These are phyloP conservation scores for Thecophora atra DNA, from an alignment of 2,888 invertebrate species.

Conservation along the genomic window DNA sequence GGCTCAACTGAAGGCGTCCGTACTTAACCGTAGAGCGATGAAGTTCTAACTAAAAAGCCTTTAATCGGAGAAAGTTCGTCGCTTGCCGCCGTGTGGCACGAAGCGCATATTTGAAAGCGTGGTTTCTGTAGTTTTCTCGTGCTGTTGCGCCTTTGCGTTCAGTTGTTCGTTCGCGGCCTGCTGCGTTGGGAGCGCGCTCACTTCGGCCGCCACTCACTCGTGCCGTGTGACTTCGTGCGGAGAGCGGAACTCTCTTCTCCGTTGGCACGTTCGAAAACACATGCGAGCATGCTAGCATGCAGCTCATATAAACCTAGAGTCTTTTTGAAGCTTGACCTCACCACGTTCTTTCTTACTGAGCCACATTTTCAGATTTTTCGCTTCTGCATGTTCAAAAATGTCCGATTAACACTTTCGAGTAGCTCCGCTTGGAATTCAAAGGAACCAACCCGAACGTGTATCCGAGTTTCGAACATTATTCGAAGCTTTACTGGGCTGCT, in stretches of 20 bases:
- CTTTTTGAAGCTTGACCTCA: too few species aligned
- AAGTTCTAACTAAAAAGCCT: conserved; percentile 66
- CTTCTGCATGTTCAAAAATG: too few species aligned
- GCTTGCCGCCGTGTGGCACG: conserved; percentile 44
- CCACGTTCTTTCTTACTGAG: too few species aligned
- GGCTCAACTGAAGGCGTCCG: conserved; percentile 63
- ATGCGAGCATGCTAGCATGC: too few species aligned
- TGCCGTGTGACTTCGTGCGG: neutral
- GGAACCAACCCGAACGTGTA: too few species aligned
- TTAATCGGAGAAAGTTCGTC: conserved; percentile 54
- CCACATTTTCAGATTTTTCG: too few species aligned
- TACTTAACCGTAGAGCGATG: conserved; percentile 68
- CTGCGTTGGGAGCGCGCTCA: neutral
- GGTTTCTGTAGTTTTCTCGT: conserved; percentile 37
- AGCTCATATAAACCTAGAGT: too few species aligned
- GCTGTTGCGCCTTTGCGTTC: conserved; percentile 33
- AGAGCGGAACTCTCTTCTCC: neutral
- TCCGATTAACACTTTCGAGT: too few species aligned
- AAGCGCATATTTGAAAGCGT: conserved; percentile 30
- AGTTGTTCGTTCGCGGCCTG: conserved; percentile 36
- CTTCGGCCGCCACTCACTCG: conserved; percentile 38
- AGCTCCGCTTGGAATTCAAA: neutral
- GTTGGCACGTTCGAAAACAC: too few species aligned
- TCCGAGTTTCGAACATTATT: conserved; percentile 21
- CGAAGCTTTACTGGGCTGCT: conserved; percentile 8